Evolutionary conservation across 1,140 invertebrate species (phyloP).

Genomic region (Carposina sasakii): DNA sequence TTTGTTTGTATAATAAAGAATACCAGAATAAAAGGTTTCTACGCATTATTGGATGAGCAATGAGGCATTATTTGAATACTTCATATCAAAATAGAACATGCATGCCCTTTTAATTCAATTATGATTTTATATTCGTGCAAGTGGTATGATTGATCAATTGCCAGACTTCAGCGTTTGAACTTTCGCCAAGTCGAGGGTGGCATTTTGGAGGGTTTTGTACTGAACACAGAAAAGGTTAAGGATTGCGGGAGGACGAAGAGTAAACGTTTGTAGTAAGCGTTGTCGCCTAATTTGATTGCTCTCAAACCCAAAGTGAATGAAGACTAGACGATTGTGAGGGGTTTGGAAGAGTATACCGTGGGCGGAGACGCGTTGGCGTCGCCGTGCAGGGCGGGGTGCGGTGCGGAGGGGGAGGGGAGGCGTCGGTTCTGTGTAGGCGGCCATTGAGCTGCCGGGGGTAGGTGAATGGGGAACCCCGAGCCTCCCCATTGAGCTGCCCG

Average conservation of each 20-base stretch:
- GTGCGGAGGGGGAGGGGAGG: conserved; percentile 16
- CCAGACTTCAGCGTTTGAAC: no score
- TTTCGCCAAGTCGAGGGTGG: no score
- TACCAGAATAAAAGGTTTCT: no score
- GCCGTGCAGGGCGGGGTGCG: conserved; percentile 19
- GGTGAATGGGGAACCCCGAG: conserved; percentile 53
- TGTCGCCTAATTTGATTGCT: conserved; percentile 42
- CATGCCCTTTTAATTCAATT: no score
- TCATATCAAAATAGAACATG: no score
- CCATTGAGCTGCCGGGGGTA: conserved; percentile 64
- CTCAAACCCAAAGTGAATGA: conserved; percentile 57
- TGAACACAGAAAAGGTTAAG: no score
- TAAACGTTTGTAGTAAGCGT: conserved; percentile 9
- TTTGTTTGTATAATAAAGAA: no score
- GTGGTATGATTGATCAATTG: no score
- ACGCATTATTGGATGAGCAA: no score
- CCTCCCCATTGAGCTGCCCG: conserved; percentile 44
- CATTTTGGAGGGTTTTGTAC: no score
- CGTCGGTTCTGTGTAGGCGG: conserved; percentile 50
- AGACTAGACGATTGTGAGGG: conserved; percentile 51
- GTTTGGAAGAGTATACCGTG: conserved; percentile 55
- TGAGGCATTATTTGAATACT: no score
- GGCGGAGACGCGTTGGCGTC: conserved; percentile 52
- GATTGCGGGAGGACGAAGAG: background rate
- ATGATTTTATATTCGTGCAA: no score